These are phyloP conservation scores for Apteryx mantelli DNA, from an alignment of 2,113 vertebrate species.

Conservation along the genomic window DNA sequence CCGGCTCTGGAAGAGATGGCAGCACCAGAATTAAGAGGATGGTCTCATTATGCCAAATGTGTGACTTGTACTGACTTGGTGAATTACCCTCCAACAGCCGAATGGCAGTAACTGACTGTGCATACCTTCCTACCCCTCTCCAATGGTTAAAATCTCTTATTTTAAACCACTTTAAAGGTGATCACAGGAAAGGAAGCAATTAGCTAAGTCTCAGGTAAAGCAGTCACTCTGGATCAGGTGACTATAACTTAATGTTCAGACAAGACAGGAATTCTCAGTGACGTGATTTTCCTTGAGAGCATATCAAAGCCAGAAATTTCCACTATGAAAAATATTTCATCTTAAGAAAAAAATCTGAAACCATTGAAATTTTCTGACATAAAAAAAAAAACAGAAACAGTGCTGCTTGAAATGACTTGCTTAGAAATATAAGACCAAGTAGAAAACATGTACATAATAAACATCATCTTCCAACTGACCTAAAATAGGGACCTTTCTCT, in stretches of 20 bases:
- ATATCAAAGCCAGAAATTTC: not conserved
- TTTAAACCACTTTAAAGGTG: not conserved
- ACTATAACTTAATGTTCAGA: not conserved
- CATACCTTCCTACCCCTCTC: not conserved
- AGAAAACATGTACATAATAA: not conserved
- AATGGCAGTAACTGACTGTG: not conserved
- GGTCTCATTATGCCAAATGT: not conserved
- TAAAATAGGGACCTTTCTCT: not conserved
- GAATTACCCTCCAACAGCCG: not conserved
- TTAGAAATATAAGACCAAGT: not conserved
- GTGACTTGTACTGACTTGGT: fast-evolving
- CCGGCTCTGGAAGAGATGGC: not conserved
- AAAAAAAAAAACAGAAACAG: not conserved
- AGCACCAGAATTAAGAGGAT: not conserved
- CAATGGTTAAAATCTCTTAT: not conserved
- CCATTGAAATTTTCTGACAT: not conserved
- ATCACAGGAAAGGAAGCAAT: not conserved
- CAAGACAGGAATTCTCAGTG: not conserved
- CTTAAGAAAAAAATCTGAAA: not conserved
- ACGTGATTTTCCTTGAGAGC: not conserved
- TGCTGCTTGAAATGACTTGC: constrained; percentile 1
- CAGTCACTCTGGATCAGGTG: not conserved
- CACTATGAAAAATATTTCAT: not conserved
- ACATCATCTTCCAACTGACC: not conserved
- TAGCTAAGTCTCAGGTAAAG: not conserved